These are phyloP conservation scores for Rhodeus uyekii DNA, from an alignment of 2,797 vertebrate species.

Conservation along the genomic window DNA sequence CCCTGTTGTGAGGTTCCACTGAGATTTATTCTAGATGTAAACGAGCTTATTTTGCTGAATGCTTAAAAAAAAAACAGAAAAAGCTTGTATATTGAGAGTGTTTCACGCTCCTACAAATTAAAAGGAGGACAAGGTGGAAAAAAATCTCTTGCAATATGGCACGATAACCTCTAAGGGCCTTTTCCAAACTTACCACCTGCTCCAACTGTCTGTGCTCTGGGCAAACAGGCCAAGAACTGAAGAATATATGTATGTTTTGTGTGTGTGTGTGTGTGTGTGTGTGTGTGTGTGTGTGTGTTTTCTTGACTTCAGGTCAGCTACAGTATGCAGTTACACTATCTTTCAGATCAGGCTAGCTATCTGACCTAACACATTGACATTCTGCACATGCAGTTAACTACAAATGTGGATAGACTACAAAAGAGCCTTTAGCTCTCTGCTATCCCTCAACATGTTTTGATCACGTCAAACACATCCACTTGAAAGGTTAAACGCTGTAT, in stretches of 20 bases:
- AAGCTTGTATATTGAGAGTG: background rate
- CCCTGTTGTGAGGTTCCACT: background rate
- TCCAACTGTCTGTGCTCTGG: conserved; percentile 49
- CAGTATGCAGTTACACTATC: background rate
- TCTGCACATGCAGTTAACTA: conserved; percentile 22
- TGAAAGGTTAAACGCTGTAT: conserved; percentile 48
- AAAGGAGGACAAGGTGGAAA: conserved; percentile 20
- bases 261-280: conserved; percentile 1
- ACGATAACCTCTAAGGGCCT: conserved; percentile 60
- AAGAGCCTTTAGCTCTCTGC: conserved; percentile 11
- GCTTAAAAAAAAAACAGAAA: background rate
- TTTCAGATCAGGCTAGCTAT: conserved; percentile 5
- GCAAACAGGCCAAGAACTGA: conserved; percentile 31
- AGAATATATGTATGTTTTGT: conserved; percentile 14
- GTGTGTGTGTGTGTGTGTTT: conserved; percentile 34
- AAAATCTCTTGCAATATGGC: conserved; percentile 56
- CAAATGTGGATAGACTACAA: conserved; percentile 27
- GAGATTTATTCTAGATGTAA: background rate
- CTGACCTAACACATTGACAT: conserved; percentile 35
- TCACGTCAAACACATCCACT: conserved; percentile 45
- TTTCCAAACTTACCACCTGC: conserved; percentile 71
- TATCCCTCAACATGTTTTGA: conserved; percentile 50
- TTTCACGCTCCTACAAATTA: conserved; percentile 1
- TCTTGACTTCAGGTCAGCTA: conserved; percentile 5
- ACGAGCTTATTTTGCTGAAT: background rate